Percentiles rank a stretch among this genome's conserved stretches.
These are phyloP conservation scores for Cairina moschata DNA, from an alignment of 2,113 vertebrate species.

Conservation along the genomic window DNA sequence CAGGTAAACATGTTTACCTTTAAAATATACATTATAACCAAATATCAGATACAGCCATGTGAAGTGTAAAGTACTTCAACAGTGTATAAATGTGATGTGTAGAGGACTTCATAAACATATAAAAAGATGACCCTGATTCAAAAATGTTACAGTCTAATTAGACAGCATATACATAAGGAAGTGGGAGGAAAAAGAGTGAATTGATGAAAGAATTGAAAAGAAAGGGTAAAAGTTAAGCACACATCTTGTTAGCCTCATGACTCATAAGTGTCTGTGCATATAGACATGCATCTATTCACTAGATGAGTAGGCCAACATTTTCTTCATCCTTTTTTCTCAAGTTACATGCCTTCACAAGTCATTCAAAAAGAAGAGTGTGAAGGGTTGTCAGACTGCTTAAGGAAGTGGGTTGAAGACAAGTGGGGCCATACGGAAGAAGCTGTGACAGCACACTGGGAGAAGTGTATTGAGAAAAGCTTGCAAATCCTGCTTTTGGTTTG, in stretches of 20 bases:
- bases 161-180: background rate
- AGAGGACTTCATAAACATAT: background rate
- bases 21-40: background rate
- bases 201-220: background rate
- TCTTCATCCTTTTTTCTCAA: background rate
- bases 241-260: background rate
- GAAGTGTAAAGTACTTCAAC: background rate
- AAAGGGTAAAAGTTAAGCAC: background rate
- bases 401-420: background rate
- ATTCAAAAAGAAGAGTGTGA: background rate
- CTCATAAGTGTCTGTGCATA: background rate
- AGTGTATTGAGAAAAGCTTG: background rate
- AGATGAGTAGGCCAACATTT: background rate
- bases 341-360: background rate
- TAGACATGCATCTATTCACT: background rate
- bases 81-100: background rate
- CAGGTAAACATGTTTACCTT: background rate
- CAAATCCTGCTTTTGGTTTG: background rate
- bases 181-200: background rate
- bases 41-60: background rate
- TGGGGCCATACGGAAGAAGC: background rate
- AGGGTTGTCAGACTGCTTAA: background rate
- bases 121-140: background rate
- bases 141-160: background rate
- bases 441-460: background rate